phyloP scores from a whole-genome alignment of 2,888 invertebrate genomes.

The Drosophila koepferae region DNA sequence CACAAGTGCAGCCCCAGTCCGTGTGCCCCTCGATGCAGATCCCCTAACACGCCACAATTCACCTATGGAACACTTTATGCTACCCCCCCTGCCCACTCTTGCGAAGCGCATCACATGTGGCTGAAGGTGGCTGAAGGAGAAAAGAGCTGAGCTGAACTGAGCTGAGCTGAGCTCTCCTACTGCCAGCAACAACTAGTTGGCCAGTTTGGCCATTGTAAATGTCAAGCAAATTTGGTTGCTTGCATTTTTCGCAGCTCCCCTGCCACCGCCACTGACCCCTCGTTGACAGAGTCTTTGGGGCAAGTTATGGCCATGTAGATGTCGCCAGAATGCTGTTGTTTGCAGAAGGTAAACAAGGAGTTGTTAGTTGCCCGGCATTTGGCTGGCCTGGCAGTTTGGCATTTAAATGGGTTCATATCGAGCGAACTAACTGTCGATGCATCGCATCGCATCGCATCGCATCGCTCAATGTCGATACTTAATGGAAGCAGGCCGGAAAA shows the following conservation, averaged over 20 bases:
- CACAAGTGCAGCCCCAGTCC: slow-evolving; percentile 50
- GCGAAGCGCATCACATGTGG: slow-evolving; percentile 22
- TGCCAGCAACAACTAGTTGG: slow-evolving; percentile 43
- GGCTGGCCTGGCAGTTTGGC: slow-evolving; percentile 51
- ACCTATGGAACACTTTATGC: not conserved
- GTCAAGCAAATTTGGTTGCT: slow-evolving; percentile 75
- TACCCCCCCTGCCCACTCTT: not conserved
- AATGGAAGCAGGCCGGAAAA: slow-evolving; percentile 18
- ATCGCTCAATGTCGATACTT: slow-evolving; percentile 37
- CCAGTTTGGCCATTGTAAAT: slow-evolving; percentile 76
- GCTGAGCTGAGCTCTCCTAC: slow-evolving; percentile 13
- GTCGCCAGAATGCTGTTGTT: slow-evolving; percentile 54
- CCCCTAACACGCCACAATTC: slow-evolving; percentile 1
- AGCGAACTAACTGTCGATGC: slow-evolving; percentile 28
- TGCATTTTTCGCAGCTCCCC: slow-evolving; percentile 50
- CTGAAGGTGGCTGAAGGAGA: not conserved
- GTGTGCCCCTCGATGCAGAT: not conserved
- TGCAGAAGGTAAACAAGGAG: slow-evolving; percentile 50
- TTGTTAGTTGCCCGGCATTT: slow-evolving; percentile 29
- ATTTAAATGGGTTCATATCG: slow-evolving; percentile 63
- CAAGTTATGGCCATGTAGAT: slow-evolving; percentile 63
- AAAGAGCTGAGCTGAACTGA: no score
- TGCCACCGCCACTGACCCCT: not conserved
- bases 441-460: slow-evolving; percentile 21
- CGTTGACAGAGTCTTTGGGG: slow-evolving; percentile 11